phyloP scores from a whole-genome alignment of 2,888 invertebrate genomes.

The Melangyna quadrimaculata region DNA sequence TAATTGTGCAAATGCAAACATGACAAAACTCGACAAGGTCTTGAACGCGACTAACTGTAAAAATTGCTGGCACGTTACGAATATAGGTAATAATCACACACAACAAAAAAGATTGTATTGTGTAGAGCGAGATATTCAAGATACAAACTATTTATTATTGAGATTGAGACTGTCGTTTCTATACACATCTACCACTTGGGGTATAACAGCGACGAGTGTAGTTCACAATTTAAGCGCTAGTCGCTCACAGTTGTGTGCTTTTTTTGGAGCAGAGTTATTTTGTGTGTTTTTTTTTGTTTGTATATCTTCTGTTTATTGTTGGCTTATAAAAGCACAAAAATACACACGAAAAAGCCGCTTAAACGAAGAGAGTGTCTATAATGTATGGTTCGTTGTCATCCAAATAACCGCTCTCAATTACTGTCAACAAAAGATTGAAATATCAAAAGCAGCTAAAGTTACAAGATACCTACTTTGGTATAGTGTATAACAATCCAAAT shows the following conservation, averaged over 20 bases:
- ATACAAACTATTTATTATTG: constrained; percentile 49
- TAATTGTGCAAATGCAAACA: constrained; percentile 76
- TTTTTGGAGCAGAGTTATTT: constrained; percentile 13
- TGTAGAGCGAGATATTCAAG: constrained; percentile 35
- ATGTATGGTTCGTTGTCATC: not conserved
- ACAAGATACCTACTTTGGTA: constrained; percentile 7
- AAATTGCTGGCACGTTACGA: constrained; percentile 80
- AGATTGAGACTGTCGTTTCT: constrained; percentile 53
- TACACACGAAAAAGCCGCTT: constrained; percentile 14
- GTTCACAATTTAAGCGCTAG: constrained; percentile 51
- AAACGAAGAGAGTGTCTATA: constrained; percentile 14
- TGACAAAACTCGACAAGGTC: constrained; percentile 82
- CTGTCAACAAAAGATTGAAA: constrained; percentile 37
- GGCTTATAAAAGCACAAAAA: constrained; percentile 31
- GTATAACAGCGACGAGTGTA: constrained; percentile 55
- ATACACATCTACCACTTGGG: constrained; percentile 54
- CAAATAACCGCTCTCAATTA: constrained; percentile 19
- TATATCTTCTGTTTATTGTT: not conserved
- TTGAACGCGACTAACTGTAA: constrained; percentile 82
- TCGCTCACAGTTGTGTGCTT: constrained; percentile 55
- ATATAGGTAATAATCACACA: constrained; percentile 76
- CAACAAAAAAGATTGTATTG: constrained; percentile 39
- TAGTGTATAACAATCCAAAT: not conserved
- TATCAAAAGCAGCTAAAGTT: constrained; percentile 27
- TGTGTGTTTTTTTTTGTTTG: not conserved